Base-by-base conservation (phyloP, 2,888 invertebrate genomes). In the Apodemia hepburni region DNA sequence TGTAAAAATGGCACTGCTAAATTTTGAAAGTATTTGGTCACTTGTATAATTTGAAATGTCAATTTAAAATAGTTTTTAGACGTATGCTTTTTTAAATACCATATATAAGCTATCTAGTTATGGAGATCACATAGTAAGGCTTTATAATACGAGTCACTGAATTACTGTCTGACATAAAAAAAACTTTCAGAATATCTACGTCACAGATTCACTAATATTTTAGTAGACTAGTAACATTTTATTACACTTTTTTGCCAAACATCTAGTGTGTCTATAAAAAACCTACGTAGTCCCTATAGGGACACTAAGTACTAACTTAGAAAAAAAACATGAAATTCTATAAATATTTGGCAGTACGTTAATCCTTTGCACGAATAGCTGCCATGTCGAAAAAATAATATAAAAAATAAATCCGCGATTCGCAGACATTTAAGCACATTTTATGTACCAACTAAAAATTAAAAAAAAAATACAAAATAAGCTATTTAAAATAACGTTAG, bases 401-500 rank as follows among this genome's bases (percentile, higher is more conserved):
- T 78, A 75, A 69, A 73, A 75, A 72, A 73, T 73, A 74, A 74
- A 73, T 71, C 70, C 71, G 42, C 42, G 15, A 42, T 42, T 42
- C 42, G 69, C 57, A 54, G 66, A 68, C 63, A 63, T 61, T 66
- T 62, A 84, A 81, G 83, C 81, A 82, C 79, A 75, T 79, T 78
- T 69, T 72, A 72, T 73, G 75, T 71, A 72, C 72, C 72, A 77
- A 74, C 75, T 71, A 76, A 69, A 79, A 42, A 42, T 42, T 42
- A 42, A 42, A 42, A 42, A 42, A 12, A 42, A 42, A 79, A 75
- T 81, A 85, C 73, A 84, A 85, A 83, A 85, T 81, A 86, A 83
- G 79, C 81, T 84, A 80, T 74, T 75, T 74, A 78, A 78, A 80
- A 81, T 79, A 82, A 84, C 74, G 71, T 79, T 86, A 84, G 75